Percentiles rank a stretch among this genome's conserved stretches.
phyloP scores from a whole-genome alignment of 2,888 invertebrate genomes.

The Drosophila testacea region DNA sequence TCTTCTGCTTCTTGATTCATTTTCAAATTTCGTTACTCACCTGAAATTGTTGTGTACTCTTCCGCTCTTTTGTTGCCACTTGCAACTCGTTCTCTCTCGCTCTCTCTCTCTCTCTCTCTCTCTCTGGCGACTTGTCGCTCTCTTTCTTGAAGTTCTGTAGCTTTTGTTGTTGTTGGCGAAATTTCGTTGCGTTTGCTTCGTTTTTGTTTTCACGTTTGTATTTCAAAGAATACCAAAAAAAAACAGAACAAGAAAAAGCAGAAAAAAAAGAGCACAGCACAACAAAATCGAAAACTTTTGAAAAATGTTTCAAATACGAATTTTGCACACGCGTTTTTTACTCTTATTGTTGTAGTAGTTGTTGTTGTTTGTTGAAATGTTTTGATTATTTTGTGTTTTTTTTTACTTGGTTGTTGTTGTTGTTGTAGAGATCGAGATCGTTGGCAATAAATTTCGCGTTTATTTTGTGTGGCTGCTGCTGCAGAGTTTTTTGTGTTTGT shows the following conservation, averaged over 20 bases:
- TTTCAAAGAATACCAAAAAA: constrained; percentile 30
- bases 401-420: constrained; percentile 19
- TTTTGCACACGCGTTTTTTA: constrained; percentile 49
- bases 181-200: constrained; percentile 29
- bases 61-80: background rate
- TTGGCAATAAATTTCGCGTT: constrained; percentile 32
- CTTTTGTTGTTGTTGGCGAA: constrained; percentile 7
- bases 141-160: constrained; percentile 16
- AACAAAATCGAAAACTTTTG: constrained; percentile 47
- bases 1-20: background rate
- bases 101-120: constrained; percentile 5
- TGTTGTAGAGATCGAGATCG: constrained; percentile 41
- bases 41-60: constrained; percentile 27
- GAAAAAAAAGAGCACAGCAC: constrained; percentile 14
- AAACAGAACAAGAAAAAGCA: constrained; percentile 20
- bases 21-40: constrained; percentile 37
- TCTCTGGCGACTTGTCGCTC: no score
- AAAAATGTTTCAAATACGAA: constrained; percentile 31
- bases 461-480: constrained; percentile 14
- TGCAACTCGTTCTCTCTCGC: background rate
- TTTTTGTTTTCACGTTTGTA: constrained; percentile 35
- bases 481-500: constrained; percentile 4
- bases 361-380: constrained; percentile 35
- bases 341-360: constrained; percentile 9
- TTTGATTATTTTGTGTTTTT: constrained; percentile 42